phyloP scores from a whole-genome alignment of 2,888 invertebrate species.

The Mellilla xanthometata region DNA sequence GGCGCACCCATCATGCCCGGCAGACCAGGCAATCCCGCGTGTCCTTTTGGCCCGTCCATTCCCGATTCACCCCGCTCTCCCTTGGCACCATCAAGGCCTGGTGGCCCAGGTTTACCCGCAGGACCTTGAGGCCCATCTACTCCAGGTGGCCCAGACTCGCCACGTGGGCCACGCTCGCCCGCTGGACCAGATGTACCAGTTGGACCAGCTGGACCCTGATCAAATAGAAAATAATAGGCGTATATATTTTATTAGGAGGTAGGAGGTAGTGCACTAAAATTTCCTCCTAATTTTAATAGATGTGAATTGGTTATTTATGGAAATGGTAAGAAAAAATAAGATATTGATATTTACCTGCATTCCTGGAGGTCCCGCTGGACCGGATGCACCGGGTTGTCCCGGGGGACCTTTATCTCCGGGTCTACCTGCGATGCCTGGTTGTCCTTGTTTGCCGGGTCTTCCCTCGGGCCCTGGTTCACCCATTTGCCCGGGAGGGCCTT shows the following conservation, averaged over 20 bases:
- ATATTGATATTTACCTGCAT: conserved; percentile 87
- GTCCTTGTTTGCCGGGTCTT: conserved; percentile 86
- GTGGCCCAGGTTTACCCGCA: conserved; percentile 89
- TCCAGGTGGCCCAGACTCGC: conserved; percentile 89
- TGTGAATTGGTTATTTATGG: too few relatives aligned
- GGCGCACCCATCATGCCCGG: conserved; percentile 89
- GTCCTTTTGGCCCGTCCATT: conserved; percentile 89
- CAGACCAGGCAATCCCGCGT: conserved; percentile 91
- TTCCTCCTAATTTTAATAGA: too few relatives aligned
- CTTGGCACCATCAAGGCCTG: conserved; percentile 88
- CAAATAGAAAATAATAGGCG: too few relatives aligned
- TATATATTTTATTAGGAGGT: too few relatives aligned
- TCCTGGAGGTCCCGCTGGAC: conserved; percentile 86
- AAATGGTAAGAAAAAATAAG: too few relatives aligned
- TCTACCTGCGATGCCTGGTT: conserved; percentile 87
- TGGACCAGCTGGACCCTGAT: conserved; percentile 85
- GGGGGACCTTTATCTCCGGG: conserved; percentile 90
- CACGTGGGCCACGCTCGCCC: conserved; percentile 88
- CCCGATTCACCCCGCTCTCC: conserved; percentile 85
- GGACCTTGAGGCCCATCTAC: conserved; percentile 89
- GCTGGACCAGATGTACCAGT: conserved; percentile 85
- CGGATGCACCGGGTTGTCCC: conserved; percentile 85
- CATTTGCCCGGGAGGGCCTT: conserved; percentile 85
- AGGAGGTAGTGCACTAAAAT: too few relatives aligned
- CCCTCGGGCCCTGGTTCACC: conserved; percentile 84